Base-by-base conservation (phyloP, 2,797 vertebrate genomes). In the Cetoscarus ocellatus region DNA sequence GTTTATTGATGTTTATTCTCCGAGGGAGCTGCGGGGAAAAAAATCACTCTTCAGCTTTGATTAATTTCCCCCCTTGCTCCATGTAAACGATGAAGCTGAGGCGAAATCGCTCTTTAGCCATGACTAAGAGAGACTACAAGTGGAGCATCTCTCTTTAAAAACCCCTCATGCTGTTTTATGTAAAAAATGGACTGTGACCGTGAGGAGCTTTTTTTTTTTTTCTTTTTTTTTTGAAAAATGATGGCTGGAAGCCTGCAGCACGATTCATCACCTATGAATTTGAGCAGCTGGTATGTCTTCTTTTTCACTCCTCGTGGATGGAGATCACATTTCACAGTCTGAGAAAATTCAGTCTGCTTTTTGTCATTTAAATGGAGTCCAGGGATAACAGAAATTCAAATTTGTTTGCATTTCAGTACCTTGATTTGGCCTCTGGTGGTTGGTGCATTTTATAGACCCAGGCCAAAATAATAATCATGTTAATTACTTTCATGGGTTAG, bases 1-100 rank as follows among this genome's bases (percentile, higher is more conserved):
- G 89, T 92, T 93, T 93, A 94, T 92, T 93, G 93, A 94, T 93
- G 92, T 93, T 93, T 94, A 92, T 93, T 93, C 92, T 93, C 93
- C 45, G 49, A 90, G 91, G 91, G 91, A 91, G 85, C 84, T 12
- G 80, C 56, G 58, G 73, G 77, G 62, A 82, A 79, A 82, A 92
- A 93, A 92, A 92, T 88, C 86, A 90, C 91, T 91, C 88, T 89
- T 93, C 91, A 90, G 90, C 87, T 93, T 92, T 92, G 90, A 94
- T 94, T 93, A 93, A 93, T 93, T 92, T 85, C 86, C 86, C 87
- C 86, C 84, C 77, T 81, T 75, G 78, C 90, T 86, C 82, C 86
- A 84, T 63, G 88, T 93, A 90, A 91, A 91, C 84, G 88, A 93
- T 92, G 88, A 69, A 89, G 90, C 88, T 65, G 65, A 87, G 77